Evolutionary conservation across 2,797 vertebrate genomes (phyloP).

Genomic region (Heterohyrax brucei): DNA sequence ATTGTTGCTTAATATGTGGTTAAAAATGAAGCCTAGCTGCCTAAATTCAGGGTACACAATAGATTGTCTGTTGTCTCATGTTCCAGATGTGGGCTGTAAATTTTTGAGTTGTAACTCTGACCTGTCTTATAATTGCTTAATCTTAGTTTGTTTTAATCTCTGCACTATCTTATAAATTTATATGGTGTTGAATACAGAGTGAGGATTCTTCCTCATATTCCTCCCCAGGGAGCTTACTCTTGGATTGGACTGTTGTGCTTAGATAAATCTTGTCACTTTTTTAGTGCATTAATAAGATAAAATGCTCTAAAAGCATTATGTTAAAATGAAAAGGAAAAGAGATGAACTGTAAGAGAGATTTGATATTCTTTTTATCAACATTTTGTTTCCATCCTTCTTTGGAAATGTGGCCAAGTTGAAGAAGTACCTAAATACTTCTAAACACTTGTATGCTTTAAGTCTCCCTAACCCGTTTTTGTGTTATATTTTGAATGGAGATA

Average conservation of each 20-base stretch:
- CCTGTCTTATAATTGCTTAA: background rate
- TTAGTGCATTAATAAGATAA: constrained; percentile 20
- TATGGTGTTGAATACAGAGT: constrained; percentile 27
- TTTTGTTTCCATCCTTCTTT: constrained; percentile 20
- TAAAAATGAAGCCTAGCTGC: constrained; percentile 42
- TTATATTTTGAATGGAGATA: constrained; percentile 71
- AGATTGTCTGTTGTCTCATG: background rate
- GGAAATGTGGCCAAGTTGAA: constrained; percentile 61
- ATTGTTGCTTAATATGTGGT: background rate
- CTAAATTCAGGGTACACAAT: background rate
- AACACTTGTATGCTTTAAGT: background rate
- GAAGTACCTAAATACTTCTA: background rate
- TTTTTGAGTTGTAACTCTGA: constrained; percentile 13
- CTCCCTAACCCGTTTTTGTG: background rate
- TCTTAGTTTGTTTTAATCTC: constrained; percentile 47
- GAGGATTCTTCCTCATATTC: background rate
- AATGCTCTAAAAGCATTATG: constrained; percentile 45
- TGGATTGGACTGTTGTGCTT: background rate
- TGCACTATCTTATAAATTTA: constrained; percentile 28
- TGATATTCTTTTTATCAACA: background rate
- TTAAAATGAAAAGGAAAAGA: constrained; percentile 54
- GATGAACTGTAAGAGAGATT: background rate
- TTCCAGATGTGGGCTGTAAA: background rate
- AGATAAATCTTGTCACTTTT: constrained; percentile 24
- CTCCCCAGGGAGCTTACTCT: constrained; percentile 6